Evolutionary conservation across 2,797 vertebrate species (phyloP), one percentile per base, ranked within the genome.

Genomic region (Pipistrellus nathusii): DNA sequence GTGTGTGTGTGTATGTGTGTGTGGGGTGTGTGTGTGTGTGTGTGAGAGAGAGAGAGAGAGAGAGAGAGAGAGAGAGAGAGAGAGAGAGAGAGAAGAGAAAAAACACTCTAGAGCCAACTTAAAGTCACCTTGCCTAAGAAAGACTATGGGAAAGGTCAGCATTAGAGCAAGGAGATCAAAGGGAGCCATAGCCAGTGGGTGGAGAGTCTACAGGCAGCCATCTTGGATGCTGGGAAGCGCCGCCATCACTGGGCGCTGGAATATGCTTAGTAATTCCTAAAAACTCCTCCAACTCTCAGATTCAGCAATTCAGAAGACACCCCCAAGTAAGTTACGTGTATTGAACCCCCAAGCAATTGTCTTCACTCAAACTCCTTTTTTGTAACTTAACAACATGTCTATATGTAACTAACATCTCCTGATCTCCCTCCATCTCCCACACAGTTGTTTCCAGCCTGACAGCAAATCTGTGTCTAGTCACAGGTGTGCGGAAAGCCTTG

Each of bases 381-480:
- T 72, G 46, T 30, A 72, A 38, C 30, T 30, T 90, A 44, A 59
- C 72, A 62, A 88, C 8, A 4, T 87, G 44, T 93, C n/a, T 27
- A 25, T 15, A 35, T 23, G 51, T 32, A 14, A 57, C 55, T n/a
- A 59, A 68, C 5, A n/a, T 17, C 11, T n/a, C 17, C 77, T 15
- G 1, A 38, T 53, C 10, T 18, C 53, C 44, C 9, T 25, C 64
- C 11, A 6, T 75, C 30, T 55, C 44, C 5, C 13, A 25, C 30
- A 41, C 21, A 13, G 35, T 38, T 18, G 2, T 12, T 11, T 44
- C 27, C 23, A 25, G 18, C 6, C 55, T 57, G 8, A 55, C 10
- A 35, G 20, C 41, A 77, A 71, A 78, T 18, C 13, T 66, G 30
- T n/a, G 25, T 35, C 90, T 46, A 38, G 25, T 69, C 57, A 35